Conservation (phyloP, 2,113 vertebrate genomes). For the Burhinus bistriatus region DNA sequence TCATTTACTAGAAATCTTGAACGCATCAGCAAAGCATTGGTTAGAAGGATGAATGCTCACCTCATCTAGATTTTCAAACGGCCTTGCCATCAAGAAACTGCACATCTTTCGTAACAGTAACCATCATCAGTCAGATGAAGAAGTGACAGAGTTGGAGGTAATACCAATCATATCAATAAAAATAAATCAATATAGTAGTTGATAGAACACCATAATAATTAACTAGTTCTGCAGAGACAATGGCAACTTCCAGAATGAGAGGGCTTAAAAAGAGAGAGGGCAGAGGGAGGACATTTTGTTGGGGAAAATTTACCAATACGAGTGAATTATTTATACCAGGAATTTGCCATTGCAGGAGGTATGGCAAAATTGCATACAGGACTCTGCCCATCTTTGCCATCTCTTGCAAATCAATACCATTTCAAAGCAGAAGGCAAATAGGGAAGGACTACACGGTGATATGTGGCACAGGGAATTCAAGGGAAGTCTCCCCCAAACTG, state of each 20-base stretch:
- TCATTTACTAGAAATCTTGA: background rate
- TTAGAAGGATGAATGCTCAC: background rate
- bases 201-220: background rate
- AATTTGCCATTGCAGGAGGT: background rate
- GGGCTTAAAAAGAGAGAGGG: background rate
- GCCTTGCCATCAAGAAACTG: background rate
- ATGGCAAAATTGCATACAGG: background rate
- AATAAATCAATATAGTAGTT: background rate
- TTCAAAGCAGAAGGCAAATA: background rate
- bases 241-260: background rate
- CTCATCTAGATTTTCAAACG: too few relatives aligned
- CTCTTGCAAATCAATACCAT: background rate
- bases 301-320: background rate
- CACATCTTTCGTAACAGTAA: background rate
- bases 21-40: background rate
- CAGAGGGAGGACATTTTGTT: background rate
- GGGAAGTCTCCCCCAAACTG: background rate
- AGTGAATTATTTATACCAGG: background rate
- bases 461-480: fast-evolving
- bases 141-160: background rate
- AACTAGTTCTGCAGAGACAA: background rate
- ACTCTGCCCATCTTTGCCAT: background rate
- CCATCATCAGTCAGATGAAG: background rate
- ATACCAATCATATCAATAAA: background rate
- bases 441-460: background rate